Evolutionary conservation across 1,140 invertebrate species (phyloP).

Genomic region (Hyphantria cunea): DNA sequence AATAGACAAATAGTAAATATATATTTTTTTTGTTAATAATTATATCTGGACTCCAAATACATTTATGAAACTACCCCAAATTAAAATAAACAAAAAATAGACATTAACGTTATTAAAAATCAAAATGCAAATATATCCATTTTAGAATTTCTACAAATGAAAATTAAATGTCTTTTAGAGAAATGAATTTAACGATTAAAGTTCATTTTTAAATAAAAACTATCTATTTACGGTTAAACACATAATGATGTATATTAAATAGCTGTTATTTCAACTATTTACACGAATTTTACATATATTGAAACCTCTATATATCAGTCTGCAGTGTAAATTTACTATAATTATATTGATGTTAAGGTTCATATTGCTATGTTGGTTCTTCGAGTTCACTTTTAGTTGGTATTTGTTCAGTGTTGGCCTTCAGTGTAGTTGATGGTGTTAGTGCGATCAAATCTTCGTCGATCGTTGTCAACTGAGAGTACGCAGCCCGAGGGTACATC

Average conservation of each 20-base stretch:
- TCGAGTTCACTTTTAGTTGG: conserved; percentile 48
- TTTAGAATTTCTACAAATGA: neutral
- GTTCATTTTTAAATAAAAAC: conserved; percentile 3
- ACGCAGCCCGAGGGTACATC: conserved; percentile 62
- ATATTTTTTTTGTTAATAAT: no score
- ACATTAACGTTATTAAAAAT: neutral
- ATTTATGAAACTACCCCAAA: neutral
- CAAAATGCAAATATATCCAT: no score
- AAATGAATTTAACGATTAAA: conserved; percentile 6
- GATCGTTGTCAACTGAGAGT: conserved; percentile 69
- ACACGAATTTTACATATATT: conserved; percentile 44
- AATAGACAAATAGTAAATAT: no score
- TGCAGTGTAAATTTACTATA: conserved; percentile 72
- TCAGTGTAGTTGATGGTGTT: conserved; percentile 56
- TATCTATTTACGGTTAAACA: neutral
- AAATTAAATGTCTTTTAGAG: conserved; percentile 13
- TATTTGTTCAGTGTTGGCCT: conserved; percentile 36
- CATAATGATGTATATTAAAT: conserved; percentile 12
- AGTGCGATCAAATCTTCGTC: conserved; percentile 68
- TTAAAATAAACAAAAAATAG: neutral
- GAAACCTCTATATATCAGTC: conserved; percentile 75
- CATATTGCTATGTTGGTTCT: conserved; percentile 74
- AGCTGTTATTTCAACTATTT: conserved; percentile 25
- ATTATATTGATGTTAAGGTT: conserved; percentile 55
- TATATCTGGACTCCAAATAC: no score